phyloP scores from a whole-genome alignment of 2,113 vertebrate species.

The Romanogobio albipinnatus region DNA sequence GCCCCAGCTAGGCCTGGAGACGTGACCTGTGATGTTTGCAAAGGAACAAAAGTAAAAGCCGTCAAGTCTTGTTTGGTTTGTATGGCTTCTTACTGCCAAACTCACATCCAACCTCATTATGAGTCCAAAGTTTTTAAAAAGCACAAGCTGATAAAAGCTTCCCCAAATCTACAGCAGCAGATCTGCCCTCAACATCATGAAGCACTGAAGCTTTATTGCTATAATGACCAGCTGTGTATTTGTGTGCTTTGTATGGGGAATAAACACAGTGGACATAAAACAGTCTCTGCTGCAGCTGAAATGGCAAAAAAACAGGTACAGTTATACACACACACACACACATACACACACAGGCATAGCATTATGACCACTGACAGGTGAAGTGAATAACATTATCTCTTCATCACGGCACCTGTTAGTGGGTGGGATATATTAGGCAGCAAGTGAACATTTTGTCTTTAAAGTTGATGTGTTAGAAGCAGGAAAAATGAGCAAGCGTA shows the following conservation, averaged over 20 bases:
- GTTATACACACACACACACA: too few species aligned
- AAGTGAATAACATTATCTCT: too few species aligned
- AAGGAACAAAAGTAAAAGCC: constrained; percentile 85
- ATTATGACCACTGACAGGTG: too few species aligned
- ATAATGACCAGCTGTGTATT: constrained; percentile 71
- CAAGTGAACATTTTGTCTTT: too few species aligned
- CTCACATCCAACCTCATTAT: constrained; percentile 89
- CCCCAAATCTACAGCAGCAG: constrained; percentile 69
- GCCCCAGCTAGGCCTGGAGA: constrained; percentile 55
- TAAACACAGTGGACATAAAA: constrained; percentile 74
- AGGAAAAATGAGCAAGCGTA: too few species aligned
- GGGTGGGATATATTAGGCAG: too few species aligned
- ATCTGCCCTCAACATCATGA: constrained; percentile 73
- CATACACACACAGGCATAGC: too few species aligned
- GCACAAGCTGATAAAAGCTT: constrained; percentile 84
- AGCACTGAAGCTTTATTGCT: constrained; percentile 77
- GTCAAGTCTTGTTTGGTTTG: constrained; percentile 91
- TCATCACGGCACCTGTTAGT: too few species aligned
- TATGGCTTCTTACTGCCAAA: constrained; percentile 92
- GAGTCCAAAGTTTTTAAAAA: constrained; percentile 88
- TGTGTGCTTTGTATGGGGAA: constrained; percentile 74
- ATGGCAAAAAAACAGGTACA: constrained; percentile 69
- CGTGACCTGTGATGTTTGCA: constrained; percentile 87
- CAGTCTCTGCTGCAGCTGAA: constrained; percentile 67
- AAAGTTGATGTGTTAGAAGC: too few species aligned